Conservation (phyloP, 1,140 invertebrate species). For the Homarus americanus region DNA sequence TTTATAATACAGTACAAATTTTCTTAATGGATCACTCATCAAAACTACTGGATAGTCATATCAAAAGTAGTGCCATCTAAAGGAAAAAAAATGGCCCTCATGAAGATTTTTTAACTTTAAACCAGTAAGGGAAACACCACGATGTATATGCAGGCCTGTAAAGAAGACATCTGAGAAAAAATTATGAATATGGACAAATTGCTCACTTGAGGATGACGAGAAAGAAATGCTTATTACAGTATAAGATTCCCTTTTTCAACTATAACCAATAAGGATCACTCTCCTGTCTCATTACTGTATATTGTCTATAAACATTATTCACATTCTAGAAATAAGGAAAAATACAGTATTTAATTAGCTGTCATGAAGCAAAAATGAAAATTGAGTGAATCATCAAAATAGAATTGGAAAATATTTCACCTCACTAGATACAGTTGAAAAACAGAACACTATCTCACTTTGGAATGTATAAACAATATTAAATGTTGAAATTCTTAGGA, state of each 20-base stretch:
- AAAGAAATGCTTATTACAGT: slow-evolving; percentile 14
- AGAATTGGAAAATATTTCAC: slow-evolving; percentile 14
- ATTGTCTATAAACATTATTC: too few species aligned
- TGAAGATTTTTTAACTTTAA: neutral
- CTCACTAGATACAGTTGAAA: slow-evolving; percentile 33
- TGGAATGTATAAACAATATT: slow-evolving; percentile 51
- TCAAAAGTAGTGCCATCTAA: neutral
- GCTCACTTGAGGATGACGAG: neutral
- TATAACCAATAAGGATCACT: slow-evolving; percentile 4
- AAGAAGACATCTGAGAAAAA: slow-evolving; percentile 11
- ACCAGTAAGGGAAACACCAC: neutral
- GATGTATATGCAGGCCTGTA: slow-evolving; percentile 4
- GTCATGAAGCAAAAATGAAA: neutral
- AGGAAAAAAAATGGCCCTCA: neutral
- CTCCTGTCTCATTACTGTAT: neutral
- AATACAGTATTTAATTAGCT: neutral
- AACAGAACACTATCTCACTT: slow-evolving; percentile 34
- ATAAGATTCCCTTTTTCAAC: slow-evolving; percentile 9
- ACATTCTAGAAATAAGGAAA: too few species aligned
- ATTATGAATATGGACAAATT: slow-evolving; percentile 2
- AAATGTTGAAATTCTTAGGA: slow-evolving; percentile 1
- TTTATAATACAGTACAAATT: neutral
- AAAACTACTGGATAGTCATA: neutral
- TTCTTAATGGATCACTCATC: neutral
- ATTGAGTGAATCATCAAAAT: slow-evolving; percentile 5